Base-by-base conservation (phyloP, 2,888 invertebrate species). In the Synergus itoensis region DNA sequence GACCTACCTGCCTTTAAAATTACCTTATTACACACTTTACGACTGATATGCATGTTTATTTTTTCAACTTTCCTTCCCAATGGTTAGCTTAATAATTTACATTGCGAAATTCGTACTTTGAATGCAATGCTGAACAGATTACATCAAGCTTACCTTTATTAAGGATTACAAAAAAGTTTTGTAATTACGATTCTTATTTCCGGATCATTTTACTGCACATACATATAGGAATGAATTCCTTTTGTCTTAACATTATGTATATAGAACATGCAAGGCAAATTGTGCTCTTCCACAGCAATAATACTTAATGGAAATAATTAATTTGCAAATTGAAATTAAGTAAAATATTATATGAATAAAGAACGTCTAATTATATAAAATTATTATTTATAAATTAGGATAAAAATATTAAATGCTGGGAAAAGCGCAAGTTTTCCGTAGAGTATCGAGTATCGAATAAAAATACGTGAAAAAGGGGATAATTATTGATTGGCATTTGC, bases 401-500 rank as follows among this genome's bases (percentile, higher is more conserved):
- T 9, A 21, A 12, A 60, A 21, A 28, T 21, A 60, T 60, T 18
- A 5, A 60, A 28, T 21, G 21, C 28, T 28, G 21, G 21, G 21
- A 60, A 28, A 60, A 60, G 60, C 60, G 21, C 21, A 28, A 60
- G 79, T 80, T 76, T 80, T 79, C 76, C 78, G 77, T 78, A 80
- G 76, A 78, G 79, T 79, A 81, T 81, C 79, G 80, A 79, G 80
- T 81, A 82, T 77, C 69, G 77, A 82, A 81, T 79, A 81, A 78
- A 84, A 82, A 82, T 14, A 81, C 75, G 78, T 84, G 80, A 84
- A 80, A 85, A 82, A 81, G 81, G 83, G 80, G 83, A 77, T 80
- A 81, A 83, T 80, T 82, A 79, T 80, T 84, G 82, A 83, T 69
- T 82, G 83, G 84, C 82, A 63, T 77, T 76, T 69, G 87, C 87